Percentiles rank a stretch among this genome's conserved stretches.
These are phyloP conservation scores for Vanacampus margaritifer DNA, from an alignment of 2,113 vertebrate species.

Conservation along the genomic window DNA sequence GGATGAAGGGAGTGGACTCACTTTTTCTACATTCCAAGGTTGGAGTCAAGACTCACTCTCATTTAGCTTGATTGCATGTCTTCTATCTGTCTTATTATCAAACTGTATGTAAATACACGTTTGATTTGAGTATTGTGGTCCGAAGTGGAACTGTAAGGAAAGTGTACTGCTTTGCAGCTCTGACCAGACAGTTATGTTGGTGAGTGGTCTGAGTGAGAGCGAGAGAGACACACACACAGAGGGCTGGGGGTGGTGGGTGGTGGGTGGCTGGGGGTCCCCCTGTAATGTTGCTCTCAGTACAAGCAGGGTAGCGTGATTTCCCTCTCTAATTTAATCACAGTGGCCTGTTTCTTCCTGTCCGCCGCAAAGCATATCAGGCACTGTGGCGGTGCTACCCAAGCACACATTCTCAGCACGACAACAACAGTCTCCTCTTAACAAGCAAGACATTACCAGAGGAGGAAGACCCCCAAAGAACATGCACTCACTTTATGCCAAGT, in stretches of 20 bases:
- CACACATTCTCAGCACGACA: conserved; percentile 12
- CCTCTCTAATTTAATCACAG: conserved; percentile 77
- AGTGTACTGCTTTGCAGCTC: conserved; percentile 4
- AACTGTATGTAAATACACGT: background rate
- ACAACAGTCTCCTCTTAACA: conserved; percentile 36
- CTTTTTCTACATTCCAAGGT: conserved; percentile 23
- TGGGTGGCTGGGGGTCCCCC: conserved; percentile 50
- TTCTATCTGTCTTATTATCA: background rate
- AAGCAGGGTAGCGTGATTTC: conserved; percentile 64
- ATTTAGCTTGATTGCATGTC: conserved; percentile 4
- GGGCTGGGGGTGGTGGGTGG: background rate
- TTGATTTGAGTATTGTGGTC: background rate
- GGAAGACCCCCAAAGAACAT: conserved; percentile 44
- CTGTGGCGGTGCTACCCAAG: conserved; percentile 24
- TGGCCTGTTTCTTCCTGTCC: conserved; percentile 64
- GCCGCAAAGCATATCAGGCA: conserved; percentile 58
- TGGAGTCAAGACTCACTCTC: conserved; percentile 13
- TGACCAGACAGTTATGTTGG: background rate
- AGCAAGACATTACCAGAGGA: conserved; percentile 43
- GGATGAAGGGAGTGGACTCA: conserved; percentile 28
- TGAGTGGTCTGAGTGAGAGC: background rate
- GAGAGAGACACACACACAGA: background rate
- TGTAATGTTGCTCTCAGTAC: conserved; percentile 55
- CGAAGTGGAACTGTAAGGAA: background rate
- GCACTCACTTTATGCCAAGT: conserved; percentile 28